A percentile compares a stretch with the other conserved stretches of the same genome.
Conservation (phyloP, 2,113 vertebrate species). For the Budorcas taxicolor region DNA sequence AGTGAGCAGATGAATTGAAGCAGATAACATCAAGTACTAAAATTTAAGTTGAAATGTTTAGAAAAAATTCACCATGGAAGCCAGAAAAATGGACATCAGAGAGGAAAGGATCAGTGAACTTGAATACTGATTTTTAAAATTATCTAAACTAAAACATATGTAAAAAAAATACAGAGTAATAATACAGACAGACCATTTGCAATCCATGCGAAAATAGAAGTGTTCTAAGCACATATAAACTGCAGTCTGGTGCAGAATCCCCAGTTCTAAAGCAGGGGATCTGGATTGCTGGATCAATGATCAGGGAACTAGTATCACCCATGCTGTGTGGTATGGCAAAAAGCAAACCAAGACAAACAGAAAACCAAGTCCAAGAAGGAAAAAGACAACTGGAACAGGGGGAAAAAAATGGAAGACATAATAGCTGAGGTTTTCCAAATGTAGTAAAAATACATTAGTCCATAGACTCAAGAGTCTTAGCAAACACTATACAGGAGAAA, state of each 20-base stretch:
- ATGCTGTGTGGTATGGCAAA: neutral
- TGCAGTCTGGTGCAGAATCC: neutral
- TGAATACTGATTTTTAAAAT: neutral
- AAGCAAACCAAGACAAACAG: neutral
- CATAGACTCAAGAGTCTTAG: neutral
- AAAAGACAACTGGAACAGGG: neutral
- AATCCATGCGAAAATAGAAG: neutral
- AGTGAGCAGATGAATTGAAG: neutral
- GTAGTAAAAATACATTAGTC: neutral
- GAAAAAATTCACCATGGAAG: neutral
- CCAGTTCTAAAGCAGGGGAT: neutral
- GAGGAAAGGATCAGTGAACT: neutral
- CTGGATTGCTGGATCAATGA: neutral
- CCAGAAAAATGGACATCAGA: neutral
- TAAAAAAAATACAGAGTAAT: neutral
- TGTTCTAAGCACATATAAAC: neutral
- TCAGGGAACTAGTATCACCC: neutral
- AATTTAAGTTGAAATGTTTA: neutral
- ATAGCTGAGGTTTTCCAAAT: neutral
- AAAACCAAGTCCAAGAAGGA: neutral
- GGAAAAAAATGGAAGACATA: neutral
- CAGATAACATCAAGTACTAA: neutral
- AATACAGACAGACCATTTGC: neutral
- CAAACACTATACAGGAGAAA: neutral
- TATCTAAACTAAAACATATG: neutral